Percentiles rank a stretch among this genome's conserved stretches.
Conservation (phyloP, 1,140 invertebrate genomes). For the Meloidogyne exigua region DNA sequence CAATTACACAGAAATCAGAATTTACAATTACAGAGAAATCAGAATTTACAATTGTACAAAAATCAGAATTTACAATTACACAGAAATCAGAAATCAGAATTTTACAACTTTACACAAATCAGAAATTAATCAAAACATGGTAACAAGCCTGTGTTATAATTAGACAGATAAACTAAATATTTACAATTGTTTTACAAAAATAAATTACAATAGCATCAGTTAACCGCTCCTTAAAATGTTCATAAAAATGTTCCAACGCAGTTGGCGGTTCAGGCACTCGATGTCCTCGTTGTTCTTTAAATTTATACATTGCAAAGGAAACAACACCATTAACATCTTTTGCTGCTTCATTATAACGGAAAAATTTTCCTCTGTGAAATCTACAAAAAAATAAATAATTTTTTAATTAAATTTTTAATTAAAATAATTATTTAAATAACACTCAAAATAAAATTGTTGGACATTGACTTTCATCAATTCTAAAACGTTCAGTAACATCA, state of each 20-base stretch:
- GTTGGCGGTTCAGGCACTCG: conserved; percentile 63
- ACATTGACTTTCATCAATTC: conserved; percentile 59
- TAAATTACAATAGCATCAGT: conserved; percentile 51
- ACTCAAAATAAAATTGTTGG: conserved; percentile 60
- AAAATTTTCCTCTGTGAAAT: conserved; percentile 64
- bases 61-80: no score
- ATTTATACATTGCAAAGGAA: conserved; percentile 61
- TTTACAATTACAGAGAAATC: no score
- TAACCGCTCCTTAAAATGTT: conserved; percentile 54
- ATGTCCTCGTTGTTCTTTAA: conserved; percentile 56
- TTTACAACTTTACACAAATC: no score
- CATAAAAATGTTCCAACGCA: conserved; percentile 61
- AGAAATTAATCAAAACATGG: no score
- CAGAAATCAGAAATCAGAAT: no score
- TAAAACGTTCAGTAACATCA: conserved; percentile 59
- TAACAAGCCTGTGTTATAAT: no score
- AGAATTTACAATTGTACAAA: no score
- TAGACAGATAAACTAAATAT: not conserved
- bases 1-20: no score
- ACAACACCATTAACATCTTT: conserved; percentile 57
- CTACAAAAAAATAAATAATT: conserved; percentile 24
- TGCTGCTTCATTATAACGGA: conserved; percentile 60
- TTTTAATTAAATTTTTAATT: no score
- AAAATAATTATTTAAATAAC: no score
- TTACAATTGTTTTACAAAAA: not conserved